Conservation (phyloP, 2,797 vertebrate species). For the Picus viridis region DNA sequence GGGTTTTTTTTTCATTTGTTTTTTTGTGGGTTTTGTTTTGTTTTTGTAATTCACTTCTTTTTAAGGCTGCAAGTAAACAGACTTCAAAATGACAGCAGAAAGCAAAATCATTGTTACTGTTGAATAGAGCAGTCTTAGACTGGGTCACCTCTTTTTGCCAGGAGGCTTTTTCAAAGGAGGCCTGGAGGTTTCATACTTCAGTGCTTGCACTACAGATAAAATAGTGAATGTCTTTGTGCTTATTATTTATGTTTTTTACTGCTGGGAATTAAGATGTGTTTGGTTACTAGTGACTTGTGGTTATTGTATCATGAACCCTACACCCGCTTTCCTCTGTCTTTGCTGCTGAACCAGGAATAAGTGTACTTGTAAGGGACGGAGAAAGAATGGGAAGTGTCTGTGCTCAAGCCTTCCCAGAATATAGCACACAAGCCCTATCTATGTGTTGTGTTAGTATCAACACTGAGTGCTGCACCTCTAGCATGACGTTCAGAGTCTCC, state of each 20-base stretch:
- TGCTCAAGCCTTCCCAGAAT: background rate
- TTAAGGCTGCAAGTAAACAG: conserved; percentile 11
- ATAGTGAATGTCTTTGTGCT: background rate
- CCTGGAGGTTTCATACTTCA: background rate
- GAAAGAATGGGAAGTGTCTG: background rate
- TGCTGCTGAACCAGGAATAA: background rate
- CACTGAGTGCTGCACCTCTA: background rate
- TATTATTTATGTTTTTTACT: background rate
- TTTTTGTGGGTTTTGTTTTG: background rate
- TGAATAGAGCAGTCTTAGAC: background rate
- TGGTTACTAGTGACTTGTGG: background rate
- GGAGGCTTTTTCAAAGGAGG: background rate
- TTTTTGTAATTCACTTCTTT: background rate
- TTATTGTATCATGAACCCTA: background rate
- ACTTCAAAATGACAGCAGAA: conserved; percentile 26
- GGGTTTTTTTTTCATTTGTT: too few relatives aligned
- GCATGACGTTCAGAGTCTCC: background rate
- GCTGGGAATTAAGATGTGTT: background rate
- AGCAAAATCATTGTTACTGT: background rate
- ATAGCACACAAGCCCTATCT: background rate
- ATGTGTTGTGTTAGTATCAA: background rate
- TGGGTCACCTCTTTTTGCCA: background rate
- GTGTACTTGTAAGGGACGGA: fast-evolving
- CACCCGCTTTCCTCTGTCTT: background rate
- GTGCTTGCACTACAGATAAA: background rate